Evolutionary conservation across 2,888 invertebrate genomes (phyloP), one percentile per base, ranked within the genome.

Genomic region (Drosophila robusta): DNA sequence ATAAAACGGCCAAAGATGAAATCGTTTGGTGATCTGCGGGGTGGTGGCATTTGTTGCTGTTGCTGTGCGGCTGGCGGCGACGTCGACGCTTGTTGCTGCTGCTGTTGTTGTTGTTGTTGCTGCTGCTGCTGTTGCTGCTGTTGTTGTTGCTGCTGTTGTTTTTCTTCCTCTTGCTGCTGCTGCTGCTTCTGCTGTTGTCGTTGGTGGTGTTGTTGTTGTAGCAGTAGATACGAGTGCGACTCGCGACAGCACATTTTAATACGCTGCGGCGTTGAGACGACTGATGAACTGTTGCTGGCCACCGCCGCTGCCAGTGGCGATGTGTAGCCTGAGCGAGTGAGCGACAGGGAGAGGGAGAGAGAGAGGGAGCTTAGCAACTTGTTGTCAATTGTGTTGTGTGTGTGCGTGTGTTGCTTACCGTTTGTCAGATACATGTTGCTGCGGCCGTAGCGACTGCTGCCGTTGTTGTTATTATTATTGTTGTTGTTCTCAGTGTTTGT

Each of bases 1-100:
- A 99, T 96, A 72, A 97, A 95, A 93, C 97, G 97, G 64, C 98
- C 97, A 93, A 99, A 99, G 89, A 97, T 96, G 92, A 97, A 99
- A 93, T 99, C 98, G 90, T 96, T 95, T 58, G 97, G 95, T 32
- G 92, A 86, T 75, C 90, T 91, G 76, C 90, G 91, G 47, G 85
- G 79, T 52, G 90, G 89, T 65, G 85, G 75, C 45, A 70, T 73
- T 34, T 51, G 75, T 49, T 45, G 65, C 22, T 55, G 78, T 34
- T 73, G 68, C 4, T 55, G 71, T 6, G 70, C 14, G 69, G 73
- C 39, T 77, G 74, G 41, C 44, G 76, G 57, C 12, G 73, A 49
- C 7, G 70, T 24, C 14, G 70, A 49, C 47, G 74, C 38, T 45
- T 75, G 73, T 54, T 65, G 68, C 14, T 78, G 77, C 32, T 63